Conservation (phyloP, 2,888 invertebrate species). For the Nasonovia ribisnigri region DNA sequence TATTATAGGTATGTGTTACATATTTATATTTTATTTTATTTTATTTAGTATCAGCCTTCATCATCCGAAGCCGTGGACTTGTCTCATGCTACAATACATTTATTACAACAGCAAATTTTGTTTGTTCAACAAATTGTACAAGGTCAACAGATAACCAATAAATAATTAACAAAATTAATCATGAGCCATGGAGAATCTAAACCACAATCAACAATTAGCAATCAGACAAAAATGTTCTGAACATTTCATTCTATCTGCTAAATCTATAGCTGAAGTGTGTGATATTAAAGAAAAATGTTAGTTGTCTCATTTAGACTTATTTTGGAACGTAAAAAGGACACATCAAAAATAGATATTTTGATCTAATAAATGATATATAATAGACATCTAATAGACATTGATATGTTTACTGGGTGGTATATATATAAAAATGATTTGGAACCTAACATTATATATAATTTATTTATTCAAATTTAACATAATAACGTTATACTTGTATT, state of each 20-base stretch:
- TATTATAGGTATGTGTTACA: too few relatives aligned
- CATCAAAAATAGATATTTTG: too few relatives aligned
- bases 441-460: background rate
- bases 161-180: constrained; percentile 14
- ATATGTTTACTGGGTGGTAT: too few relatives aligned
- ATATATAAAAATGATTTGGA: background rate
- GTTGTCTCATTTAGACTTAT: too few relatives aligned
- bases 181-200: constrained; percentile 21
- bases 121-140: background rate
- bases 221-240: too few relatives aligned
- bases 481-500: background rate
- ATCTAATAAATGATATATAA: too few relatives aligned
- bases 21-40: too few relatives aligned
- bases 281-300: too few relatives aligned
- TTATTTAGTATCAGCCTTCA: constrained; percentile 18
- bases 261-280: too few relatives aligned
- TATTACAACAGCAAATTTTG: constrained; percentile 17
- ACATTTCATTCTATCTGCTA: too few relatives aligned
- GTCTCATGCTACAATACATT: constrained; percentile 2
- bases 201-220: background rate
- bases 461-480: background rate
- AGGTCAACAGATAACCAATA: constrained; percentile 5
- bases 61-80: background rate
- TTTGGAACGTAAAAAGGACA: too few relatives aligned
- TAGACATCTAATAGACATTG: too few relatives aligned